Conservation (phyloP, 2,797 vertebrate genomes). For the Hylomyscus alleni region DNA sequence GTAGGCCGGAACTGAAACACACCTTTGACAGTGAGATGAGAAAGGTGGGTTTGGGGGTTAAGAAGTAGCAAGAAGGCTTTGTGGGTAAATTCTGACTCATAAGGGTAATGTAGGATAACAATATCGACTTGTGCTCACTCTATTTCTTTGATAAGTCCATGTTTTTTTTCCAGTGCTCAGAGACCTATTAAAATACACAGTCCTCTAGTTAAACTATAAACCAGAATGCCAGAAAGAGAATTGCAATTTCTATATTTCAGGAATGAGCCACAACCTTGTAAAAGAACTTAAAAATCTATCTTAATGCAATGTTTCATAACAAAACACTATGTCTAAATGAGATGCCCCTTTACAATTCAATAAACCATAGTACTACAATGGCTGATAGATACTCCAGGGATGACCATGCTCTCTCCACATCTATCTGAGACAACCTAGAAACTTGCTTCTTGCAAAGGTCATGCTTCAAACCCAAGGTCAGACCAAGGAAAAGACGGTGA, state of each 20-base stretch:
- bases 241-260: not conserved
- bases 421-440: not conserved
- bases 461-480: not conserved
- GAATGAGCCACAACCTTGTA: not conserved
- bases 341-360: not conserved
- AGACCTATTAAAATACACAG: not conserved
- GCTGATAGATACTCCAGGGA: not conserved
- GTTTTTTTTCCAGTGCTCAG: not conserved
- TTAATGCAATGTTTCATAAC: not conserved
- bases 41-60: constrained; percentile 11
- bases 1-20: not conserved
- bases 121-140: not conserved
- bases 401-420: not conserved
- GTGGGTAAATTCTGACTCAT: not conserved
- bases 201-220: not conserved
- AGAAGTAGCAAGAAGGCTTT: not conserved
- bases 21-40: not conserved
- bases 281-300: not conserved
- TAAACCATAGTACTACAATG: not conserved
- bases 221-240: not conserved
- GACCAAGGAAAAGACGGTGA: not conserved
- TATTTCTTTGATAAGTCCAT: not conserved
- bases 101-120: not conserved
- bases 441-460: not conserved
- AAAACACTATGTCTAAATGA: not conserved